Evolutionary conservation across 2,797 vertebrate genomes (phyloP).

Genomic region (Oreochromis grahami): DNA sequence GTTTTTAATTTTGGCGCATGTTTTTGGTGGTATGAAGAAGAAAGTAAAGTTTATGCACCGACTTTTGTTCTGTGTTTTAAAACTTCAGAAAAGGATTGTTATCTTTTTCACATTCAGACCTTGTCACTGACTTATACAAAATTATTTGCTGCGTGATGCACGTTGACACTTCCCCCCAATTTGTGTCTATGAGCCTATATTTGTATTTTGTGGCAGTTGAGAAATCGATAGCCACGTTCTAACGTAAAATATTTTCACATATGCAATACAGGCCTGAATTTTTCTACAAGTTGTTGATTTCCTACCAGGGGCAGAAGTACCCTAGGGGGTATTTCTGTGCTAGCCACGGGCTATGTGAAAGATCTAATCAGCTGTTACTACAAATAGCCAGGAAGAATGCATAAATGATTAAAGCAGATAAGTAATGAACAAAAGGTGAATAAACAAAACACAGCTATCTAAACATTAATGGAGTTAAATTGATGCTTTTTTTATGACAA

Average conservation of each 20-base stretch:
- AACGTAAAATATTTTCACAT: not conserved
- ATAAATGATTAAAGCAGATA: not conserved
- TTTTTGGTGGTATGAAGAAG: not conserved
- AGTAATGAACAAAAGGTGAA: not conserved
- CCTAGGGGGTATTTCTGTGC: not conserved
- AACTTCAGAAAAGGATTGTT: not conserved
- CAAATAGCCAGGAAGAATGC: not conserved
- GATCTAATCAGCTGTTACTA: not conserved
- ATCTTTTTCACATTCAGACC: not conserved
- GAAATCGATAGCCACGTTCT: not conserved
- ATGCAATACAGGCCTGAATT: not conserved
- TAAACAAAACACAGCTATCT: not conserved
- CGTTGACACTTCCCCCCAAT: not conserved
- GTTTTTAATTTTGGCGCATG: not conserved
- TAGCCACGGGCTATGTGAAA: not conserved
- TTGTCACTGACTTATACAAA: not conserved
- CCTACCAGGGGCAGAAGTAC: not conserved
- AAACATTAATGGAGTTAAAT: not conserved
- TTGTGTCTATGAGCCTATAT: not conserved
- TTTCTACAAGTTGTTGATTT: not conserved
- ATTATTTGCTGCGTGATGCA: not conserved
- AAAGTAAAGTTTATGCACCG: not conserved
- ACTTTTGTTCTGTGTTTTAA: not conserved
- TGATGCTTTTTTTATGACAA: not conserved
- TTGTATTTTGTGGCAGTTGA: not conserved